phyloP scores from a whole-genome alignment of 2,888 invertebrate genomes.

The Thysanoteuthis rhombus region DNA sequence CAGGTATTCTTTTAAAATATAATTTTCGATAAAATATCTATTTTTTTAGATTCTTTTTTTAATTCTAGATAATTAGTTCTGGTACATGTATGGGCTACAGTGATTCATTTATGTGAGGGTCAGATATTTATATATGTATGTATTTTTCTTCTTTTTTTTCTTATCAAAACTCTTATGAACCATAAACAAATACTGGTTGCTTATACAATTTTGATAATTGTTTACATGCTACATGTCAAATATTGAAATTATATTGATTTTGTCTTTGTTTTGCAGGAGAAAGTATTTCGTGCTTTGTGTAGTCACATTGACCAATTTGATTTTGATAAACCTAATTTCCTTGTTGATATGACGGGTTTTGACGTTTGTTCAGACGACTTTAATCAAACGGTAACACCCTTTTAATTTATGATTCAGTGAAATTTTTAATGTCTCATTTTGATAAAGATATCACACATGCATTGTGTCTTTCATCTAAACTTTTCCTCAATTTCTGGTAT shows the following conservation, averaged over 20 bases:
- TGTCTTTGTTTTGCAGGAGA: slow-evolving; percentile 43
- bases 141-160: neutral
- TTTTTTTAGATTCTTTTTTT: too few relatives aligned
- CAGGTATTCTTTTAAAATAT: too few relatives aligned
- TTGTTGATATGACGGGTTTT: slow-evolving; percentile 50
- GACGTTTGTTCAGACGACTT: slow-evolving; percentile 45
- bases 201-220: neutral
- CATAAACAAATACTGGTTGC: neutral
- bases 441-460: neutral
- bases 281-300: slow-evolving; percentile 48
- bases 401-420: neutral
- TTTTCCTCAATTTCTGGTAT: neutral
- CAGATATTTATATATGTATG: neutral
- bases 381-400: slow-evolving; percentile 30
- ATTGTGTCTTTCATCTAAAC: neutral
- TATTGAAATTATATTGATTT: neutral
- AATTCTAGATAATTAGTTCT: too few relatives aligned
- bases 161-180: neutral
- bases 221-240: neutral
- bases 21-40: too few relatives aligned
- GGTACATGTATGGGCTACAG: too few relatives aligned
- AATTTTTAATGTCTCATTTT: neutral
- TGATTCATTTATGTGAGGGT: too few relatives aligned
- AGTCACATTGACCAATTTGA: slow-evolving; percentile 49
- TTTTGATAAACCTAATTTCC: slow-evolving; percentile 49